These are phyloP conservation scores for Pseudois nayaur DNA, from an alignment of 2,113 vertebrate species.

Conservation along the genomic window DNA sequence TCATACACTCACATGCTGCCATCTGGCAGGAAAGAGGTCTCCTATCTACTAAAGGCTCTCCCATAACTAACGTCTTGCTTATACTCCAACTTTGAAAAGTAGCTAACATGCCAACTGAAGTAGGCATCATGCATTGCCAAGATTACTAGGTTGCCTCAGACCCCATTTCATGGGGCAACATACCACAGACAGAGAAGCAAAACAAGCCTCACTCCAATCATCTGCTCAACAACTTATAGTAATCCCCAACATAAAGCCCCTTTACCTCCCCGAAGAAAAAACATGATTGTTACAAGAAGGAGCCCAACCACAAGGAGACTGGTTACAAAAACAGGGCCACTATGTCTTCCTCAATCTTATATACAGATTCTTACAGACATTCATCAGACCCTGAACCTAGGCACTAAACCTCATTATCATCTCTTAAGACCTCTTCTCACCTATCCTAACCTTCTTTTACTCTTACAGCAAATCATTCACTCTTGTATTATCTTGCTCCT, in stretches of 20 bases:
- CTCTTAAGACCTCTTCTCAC: neutral
- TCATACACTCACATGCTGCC: neutral
- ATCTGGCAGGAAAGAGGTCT: neutral
- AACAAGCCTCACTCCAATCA: neutral
- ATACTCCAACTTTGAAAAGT: neutral
- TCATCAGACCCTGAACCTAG: neutral
- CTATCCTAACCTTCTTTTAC: neutral
- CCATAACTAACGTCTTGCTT: rapidly evolving
- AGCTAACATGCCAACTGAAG: neutral
- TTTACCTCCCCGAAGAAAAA: neutral
- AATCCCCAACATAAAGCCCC: neutral
- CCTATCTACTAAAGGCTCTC: neutral
- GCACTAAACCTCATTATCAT: neutral
- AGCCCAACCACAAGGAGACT: neutral
- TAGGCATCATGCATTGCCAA: neutral
- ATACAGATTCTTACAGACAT: neutral
- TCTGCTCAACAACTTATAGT: neutral
- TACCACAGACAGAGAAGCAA: neutral
- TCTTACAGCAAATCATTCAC: neutral
- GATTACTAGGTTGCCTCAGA: neutral
- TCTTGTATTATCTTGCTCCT: neutral
- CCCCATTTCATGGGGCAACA: neutral
- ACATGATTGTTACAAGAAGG: neutral
- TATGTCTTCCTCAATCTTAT: neutral
- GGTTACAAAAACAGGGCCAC: neutral